Conservation (phyloP, 2,888 invertebrate genomes). For the Pachydiplax longipennis region DNA sequence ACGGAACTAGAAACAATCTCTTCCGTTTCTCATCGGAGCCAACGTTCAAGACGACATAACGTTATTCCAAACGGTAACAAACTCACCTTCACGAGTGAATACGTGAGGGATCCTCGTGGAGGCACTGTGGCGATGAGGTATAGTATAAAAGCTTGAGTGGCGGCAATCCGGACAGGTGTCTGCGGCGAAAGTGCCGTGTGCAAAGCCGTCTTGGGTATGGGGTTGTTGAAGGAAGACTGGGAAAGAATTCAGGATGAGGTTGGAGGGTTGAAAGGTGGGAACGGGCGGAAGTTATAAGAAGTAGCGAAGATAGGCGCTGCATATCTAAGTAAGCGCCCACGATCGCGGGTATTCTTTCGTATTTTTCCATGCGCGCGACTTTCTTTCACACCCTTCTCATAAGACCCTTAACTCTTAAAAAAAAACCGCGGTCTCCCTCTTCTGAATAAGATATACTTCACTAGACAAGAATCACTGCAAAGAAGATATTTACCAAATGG, state of each 20-base stretch:
- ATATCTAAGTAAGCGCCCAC: background rate
- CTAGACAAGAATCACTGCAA: no score
- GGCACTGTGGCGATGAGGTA: background rate
- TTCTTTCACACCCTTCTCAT: no score
- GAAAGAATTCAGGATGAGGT: conserved; percentile 4
- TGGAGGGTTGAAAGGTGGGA: conserved; percentile 12
- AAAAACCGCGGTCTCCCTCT: no score
- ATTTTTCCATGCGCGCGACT: no score
- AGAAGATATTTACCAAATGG: no score
- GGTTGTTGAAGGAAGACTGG: background rate
- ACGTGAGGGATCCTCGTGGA: background rate
- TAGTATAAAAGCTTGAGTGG: background rate
- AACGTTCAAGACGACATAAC: background rate
- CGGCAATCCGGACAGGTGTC: conserved; percentile 29
- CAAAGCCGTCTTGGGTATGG: background rate
- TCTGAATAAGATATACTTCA: no score
- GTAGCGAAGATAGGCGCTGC: background rate
- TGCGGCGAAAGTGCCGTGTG: conserved; percentile 6
- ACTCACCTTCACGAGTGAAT: background rate
- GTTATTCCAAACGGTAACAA: background rate
- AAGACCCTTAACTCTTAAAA: no score
- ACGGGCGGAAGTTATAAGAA: background rate
- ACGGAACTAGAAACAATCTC: no score
- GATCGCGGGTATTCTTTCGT: no score
- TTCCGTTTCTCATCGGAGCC: background rate